Percentiles rank a stretch among this genome's conserved stretches.
Evolutionary conservation across 2,797 vertebrate species (phyloP).

Genomic region (Tiaroga cobitis): DNA sequence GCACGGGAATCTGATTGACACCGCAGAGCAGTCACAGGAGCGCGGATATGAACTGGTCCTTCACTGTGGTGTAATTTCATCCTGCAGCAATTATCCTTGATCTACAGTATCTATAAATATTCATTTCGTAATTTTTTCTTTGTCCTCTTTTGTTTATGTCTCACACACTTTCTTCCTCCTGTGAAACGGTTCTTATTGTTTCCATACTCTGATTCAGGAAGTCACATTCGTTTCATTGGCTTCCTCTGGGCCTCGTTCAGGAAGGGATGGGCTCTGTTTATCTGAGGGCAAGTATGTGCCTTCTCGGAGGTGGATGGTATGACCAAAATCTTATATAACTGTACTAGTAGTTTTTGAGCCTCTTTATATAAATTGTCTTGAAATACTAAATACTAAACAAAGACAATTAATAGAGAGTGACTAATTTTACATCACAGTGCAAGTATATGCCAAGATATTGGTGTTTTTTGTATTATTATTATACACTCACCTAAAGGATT

Average conservation of each 20-base stretch:
- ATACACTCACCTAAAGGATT: too few relatives aligned
- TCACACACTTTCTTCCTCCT: slow-evolving; percentile 21
- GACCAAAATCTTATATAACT: not conserved
- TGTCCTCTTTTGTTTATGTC: not conserved
- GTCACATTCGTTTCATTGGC: slow-evolving; percentile 9
- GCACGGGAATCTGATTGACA: slow-evolving; percentile 8
- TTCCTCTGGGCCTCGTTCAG: slow-evolving; percentile 35
- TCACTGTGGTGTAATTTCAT: slow-evolving; percentile 19
- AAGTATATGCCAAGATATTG: not conserved
- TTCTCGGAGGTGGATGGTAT: not conserved
- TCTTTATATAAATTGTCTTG: slow-evolving; percentile 8
- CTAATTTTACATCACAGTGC: not conserved
- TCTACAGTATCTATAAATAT: slow-evolving; percentile 4
- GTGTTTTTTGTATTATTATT: fast-evolving
- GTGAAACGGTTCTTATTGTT: slow-evolving; percentile 20
- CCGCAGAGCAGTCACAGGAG: not conserved
- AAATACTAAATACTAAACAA: not conserved
- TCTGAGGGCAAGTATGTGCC: not conserved
- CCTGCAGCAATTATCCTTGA: slow-evolving; percentile 6
- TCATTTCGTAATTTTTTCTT: not conserved
- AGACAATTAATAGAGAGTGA: not conserved
- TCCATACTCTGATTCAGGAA: slow-evolving; percentile 13
- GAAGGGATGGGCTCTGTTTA: slow-evolving; percentile 9
- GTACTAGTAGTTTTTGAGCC: not conserved
- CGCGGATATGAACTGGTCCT: not conserved